These are phyloP conservation scores for Eurystomus glaucurus DNA, from an alignment of 2,797 vertebrate species.

Conservation along the genomic window DNA sequence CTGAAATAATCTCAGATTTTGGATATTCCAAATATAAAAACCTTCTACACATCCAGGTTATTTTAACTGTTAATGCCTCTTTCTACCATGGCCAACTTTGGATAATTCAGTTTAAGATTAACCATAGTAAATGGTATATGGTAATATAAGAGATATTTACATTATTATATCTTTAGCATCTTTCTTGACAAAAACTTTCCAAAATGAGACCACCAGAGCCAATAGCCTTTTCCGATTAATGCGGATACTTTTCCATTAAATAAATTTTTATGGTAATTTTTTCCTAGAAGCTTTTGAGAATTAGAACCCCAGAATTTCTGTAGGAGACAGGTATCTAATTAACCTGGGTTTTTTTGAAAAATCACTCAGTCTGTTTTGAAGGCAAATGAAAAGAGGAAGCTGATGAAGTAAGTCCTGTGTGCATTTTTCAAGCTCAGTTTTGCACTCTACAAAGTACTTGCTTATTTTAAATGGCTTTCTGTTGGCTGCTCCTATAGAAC, in stretches of 20 bases:
- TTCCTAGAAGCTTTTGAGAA: not conserved
- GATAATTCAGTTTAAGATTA: not conserved
- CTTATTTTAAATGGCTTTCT: not conserved
- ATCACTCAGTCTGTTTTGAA: not conserved
- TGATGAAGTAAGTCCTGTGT: not conserved
- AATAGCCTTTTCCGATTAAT: not conserved
- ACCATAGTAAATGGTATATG: not conserved
- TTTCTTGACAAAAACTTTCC: not conserved
- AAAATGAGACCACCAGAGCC: not conserved
- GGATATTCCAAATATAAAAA: not conserved
- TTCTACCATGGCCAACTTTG: not conserved
- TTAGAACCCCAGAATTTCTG: not conserved
- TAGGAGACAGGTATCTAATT: not conserved
- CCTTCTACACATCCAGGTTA: not conserved
- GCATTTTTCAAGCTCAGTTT: not conserved
- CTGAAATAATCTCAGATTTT: not conserved
- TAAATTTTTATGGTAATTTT: not conserved
- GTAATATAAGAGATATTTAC: not conserved
- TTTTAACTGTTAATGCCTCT: not conserved
- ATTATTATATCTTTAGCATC: not conserved
- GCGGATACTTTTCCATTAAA: not conserved
- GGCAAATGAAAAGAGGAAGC: not conserved
- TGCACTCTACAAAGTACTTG: not conserved
- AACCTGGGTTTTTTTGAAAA: not conserved
- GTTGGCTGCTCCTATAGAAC: not conserved